Percentiles rank a stretch among this genome's conserved stretches.
phyloP scores from a whole-genome alignment of 2,113 vertebrate genomes.

The Elephantulus edwardii region DNA sequence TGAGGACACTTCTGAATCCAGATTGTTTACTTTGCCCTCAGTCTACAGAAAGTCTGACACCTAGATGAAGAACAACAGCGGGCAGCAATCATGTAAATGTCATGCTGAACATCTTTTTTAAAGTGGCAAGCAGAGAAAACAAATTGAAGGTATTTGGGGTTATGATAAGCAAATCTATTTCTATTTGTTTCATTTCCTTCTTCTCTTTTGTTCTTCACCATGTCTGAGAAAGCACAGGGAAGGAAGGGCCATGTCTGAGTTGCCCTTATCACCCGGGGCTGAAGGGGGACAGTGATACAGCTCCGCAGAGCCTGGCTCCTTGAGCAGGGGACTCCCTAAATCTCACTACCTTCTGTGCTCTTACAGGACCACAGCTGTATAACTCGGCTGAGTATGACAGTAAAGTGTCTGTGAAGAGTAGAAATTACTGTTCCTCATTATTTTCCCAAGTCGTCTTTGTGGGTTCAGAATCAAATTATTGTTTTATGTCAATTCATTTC shows the following conservation, averaged over 20 bases:
- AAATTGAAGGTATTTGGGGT: background rate
- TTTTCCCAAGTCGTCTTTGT: conserved; percentile 10
- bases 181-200: background rate
- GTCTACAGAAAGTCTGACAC: background rate
- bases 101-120: conserved; percentile 3
- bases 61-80: background rate
- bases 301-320: background rate
- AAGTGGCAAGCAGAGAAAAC: background rate
- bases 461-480: conserved; percentile 4
- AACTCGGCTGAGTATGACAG: background rate
- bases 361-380: background rate
- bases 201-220: background rate
- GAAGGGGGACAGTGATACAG: background rate
- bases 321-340: background rate
- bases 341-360: background rate
- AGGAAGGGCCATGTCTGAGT: background rate
- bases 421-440: background rate
- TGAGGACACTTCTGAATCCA: background rate
- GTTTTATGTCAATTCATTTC: background rate
- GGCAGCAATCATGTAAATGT: background rate
- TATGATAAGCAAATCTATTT: background rate
- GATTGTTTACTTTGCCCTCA: background rate
- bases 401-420: background rate
- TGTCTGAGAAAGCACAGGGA: background rate
- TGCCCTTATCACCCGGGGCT: background rate